Percentiles rank a stretch among this genome's conserved stretches.
Evolutionary conservation across 2,888 invertebrate genomes (phyloP).

Genomic region (Lasioglossum marginatum): DNA sequence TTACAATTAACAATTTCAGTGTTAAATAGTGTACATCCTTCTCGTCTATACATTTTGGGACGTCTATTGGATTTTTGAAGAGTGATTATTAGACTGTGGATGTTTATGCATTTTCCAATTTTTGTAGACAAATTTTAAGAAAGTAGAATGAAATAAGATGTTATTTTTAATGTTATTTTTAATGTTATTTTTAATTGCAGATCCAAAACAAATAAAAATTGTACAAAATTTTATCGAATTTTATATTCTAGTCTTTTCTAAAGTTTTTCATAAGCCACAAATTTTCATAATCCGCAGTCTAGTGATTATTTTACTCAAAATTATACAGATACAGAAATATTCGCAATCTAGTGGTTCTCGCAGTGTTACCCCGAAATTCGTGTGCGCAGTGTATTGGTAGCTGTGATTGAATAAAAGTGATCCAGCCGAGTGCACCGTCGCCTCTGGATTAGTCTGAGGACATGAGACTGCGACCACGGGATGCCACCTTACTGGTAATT

Average conservation of each 20-base stretch:
- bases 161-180: too few species aligned
- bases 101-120: too few species aligned
- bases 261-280: too few species aligned
- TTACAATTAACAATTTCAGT: neutral
- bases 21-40: neutral
- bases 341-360: neutral
- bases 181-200: too few species aligned
- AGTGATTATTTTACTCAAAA: too few species aligned
- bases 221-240: too few species aligned
- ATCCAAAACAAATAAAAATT: too few species aligned
- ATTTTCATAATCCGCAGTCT: too few species aligned
- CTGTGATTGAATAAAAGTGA: conserved; percentile 53
- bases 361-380: conserved; percentile 3
- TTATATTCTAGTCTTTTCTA: too few species aligned
- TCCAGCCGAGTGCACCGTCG: conserved; percentile 34
- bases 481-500: conserved; percentile 81
- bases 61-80: neutral
- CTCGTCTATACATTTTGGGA: neutral
- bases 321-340: neutral
- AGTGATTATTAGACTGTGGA: neutral
- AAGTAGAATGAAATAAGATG: too few species aligned
- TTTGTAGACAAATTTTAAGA: too few species aligned
- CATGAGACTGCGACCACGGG: conserved; percentile 74
- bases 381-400: conserved; percentile 26
- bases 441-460: conserved; percentile 58